Evolutionary conservation across 2,113 vertebrate species (phyloP).

Genomic region (Trinectes maculatus): DNA sequence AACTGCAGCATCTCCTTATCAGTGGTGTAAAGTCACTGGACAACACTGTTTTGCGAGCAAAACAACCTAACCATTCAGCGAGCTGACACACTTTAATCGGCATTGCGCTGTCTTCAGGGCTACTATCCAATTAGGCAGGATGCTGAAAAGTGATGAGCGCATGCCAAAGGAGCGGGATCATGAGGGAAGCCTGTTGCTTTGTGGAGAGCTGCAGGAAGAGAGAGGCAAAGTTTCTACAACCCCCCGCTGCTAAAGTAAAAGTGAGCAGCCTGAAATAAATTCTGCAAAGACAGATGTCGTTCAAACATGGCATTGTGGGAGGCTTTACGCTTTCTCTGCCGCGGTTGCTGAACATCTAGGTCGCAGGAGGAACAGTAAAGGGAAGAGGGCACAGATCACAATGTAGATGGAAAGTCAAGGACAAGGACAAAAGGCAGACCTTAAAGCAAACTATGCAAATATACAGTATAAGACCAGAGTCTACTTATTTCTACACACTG

Average conservation of each 20-base stretch:
- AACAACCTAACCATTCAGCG: constrained; percentile 23
- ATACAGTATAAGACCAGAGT: too few species aligned
- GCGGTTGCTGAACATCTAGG: constrained; percentile 8
- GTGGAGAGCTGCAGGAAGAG: background rate
- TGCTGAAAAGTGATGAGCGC: constrained; percentile 4
- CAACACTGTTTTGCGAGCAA: background rate
- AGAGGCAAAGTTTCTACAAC: constrained; percentile 26
- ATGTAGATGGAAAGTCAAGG: constrained; percentile 28
- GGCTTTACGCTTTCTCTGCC: constrained; percentile 26
- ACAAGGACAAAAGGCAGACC: constrained; percentile 17
- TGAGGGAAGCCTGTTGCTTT: constrained; percentile 2
- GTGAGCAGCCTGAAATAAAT: constrained; percentile 6
- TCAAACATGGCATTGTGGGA: constrained; percentile 36
- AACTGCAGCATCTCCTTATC: background rate
- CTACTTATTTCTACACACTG: too few species aligned
- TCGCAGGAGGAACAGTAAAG: constrained; percentile 23
- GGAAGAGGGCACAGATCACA: constrained; percentile 6
- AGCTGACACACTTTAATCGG: constrained; percentile 47
- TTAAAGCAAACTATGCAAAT: background rate
- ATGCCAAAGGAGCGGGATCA: background rate
- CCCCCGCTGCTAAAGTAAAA: constrained; percentile 8
- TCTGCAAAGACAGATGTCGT: constrained; percentile 29
- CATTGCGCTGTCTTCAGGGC: constrained; percentile 32
- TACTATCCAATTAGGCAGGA: constrained; percentile 44
- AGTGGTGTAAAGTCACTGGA: background rate